Percentiles rank a stretch among this genome's conserved stretches.
phyloP scores from a whole-genome alignment of 2,113 vertebrate species.

The Rhynchopsitta pachyrhyncha region DNA sequence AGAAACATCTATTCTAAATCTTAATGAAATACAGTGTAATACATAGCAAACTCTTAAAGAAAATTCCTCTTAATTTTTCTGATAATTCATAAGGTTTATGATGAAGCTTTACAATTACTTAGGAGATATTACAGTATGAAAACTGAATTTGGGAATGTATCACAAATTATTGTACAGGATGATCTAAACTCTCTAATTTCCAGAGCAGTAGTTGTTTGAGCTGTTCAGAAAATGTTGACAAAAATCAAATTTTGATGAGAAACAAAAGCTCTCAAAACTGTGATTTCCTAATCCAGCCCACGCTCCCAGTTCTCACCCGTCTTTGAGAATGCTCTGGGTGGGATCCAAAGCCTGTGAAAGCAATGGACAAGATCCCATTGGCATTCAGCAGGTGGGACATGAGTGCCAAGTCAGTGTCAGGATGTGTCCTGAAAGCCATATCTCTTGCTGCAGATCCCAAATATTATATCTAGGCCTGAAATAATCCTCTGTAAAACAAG shows the following conservation, averaged over 20 bases:
- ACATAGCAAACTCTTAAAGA: neutral
- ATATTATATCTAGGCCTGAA: slow-evolving; percentile 43
- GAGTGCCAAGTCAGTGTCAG: slow-evolving; percentile 2
- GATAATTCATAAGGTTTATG: neutral
- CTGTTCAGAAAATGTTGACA: neutral
- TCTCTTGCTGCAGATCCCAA: slow-evolving; percentile 45
- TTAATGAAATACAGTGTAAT: neutral
- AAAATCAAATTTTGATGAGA: neutral
- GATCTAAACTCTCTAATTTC: neutral
- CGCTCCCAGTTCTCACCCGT: neutral
- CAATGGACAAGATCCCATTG: slow-evolving; percentile 54
- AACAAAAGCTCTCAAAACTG: neutral
- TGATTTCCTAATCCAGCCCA: neutral
- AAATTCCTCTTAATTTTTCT: neutral
- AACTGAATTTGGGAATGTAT: neutral
- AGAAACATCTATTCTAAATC: neutral
- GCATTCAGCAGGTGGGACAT: slow-evolving; percentile 44
- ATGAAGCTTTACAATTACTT: neutral
- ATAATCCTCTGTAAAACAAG: slow-evolving; percentile 48
- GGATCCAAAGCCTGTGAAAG: slow-evolving; percentile 59
- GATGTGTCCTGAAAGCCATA: slow-evolving; percentile 52
- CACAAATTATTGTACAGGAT: neutral
- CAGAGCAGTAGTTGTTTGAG: neutral
- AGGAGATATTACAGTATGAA: neutral
- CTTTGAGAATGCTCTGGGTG: slow-evolving; percentile 46